Evolutionary conservation across 2,113 vertebrate genomes (phyloP), one percentile per base, ranked within the genome.

Genomic region (Tachysurus fulvidraco): DNA sequence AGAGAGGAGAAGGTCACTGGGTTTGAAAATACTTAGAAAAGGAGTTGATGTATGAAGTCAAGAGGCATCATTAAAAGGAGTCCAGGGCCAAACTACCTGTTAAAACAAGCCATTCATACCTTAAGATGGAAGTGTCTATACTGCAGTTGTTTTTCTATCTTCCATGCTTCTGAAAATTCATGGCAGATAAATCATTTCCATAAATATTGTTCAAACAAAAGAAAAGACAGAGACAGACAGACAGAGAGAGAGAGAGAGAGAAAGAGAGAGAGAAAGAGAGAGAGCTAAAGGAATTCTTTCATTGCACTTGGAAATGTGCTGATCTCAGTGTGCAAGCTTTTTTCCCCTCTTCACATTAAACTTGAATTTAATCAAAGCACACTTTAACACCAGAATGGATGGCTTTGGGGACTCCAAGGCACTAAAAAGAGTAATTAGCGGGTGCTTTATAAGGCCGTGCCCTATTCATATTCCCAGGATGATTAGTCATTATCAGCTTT

Each of bases 321-420:
- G 84, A 79, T 86, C 77, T 46, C 76, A 73, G 64, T 28, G 86
- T 85, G 85, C 88, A 64, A 76, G 88, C 89, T 90, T 94, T 54
- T 91, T 93, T 89, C 76, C 25, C 76, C 84, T 92, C 84, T 92
- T 92, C 78, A 89, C 91, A 91, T 88, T 80, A 86, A 91, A 93
- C 85, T 2, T 81, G 85, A 93, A 93, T 94, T 92, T 91, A 93
- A 94, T 94, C 90, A 92, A 91, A 92, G 85, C 87, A 83, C 88
- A 81, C 85, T 91, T 90, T 87, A 57, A 50, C 86, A 80, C 86
- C 83, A 79, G 90, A 85, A 88, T 74, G 46, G 17, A 50, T 83
- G 85, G 89, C 91, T 62, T 71, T 16, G 87, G 89, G 91, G 89
- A 85, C 90, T 90, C 78, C 50, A 46, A 81, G 85, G 80, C 89